Conservation (phyloP, 2,888 invertebrate species). For the Agrotis ipsilon region DNA sequence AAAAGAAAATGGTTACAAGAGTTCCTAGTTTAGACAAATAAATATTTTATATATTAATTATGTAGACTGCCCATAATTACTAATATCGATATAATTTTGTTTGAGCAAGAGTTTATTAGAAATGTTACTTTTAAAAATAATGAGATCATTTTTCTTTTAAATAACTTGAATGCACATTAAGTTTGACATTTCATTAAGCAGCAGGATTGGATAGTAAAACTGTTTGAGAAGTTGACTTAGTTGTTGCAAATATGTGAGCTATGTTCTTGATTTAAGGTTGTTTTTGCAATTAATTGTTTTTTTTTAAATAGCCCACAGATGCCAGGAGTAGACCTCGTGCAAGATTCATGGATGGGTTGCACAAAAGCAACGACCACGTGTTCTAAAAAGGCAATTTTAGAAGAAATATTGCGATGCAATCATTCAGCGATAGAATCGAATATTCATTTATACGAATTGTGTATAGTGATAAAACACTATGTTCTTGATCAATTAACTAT, state of each 20-base stretch:
- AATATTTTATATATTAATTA: constrained; percentile 4
- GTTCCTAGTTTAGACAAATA: constrained; percentile 26
- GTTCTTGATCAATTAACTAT: no score
- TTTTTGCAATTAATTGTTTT: constrained; percentile 2
- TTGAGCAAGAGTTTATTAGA: constrained; percentile 50
- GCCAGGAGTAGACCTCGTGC: no score
- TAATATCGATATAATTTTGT: constrained; percentile 35
- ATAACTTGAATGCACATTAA: constrained; percentile 2
- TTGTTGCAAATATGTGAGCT: background rate
- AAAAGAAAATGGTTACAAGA: background rate
- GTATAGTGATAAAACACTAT: no score
- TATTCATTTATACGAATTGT: no score
- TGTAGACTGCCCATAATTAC: constrained; percentile 26
- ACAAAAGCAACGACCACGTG: no score
- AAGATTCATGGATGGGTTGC: no score
- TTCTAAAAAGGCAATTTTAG: no score
- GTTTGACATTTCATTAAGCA: constrained; percentile 13
- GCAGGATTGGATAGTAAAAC: constrained; percentile 9
- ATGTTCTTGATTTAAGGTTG: background rate
- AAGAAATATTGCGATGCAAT: no score
- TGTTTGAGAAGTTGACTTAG: background rate
- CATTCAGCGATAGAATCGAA: no score
- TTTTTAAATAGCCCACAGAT: background rate
- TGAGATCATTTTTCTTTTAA: constrained; percentile 45
- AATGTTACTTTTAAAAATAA: constrained; percentile 33